A percentile compares a stretch with the other conserved stretches of the same genome.
Evolutionary conservation across 1,140 invertebrate genomes (phyloP).

Genomic region (Dreissena polymorpha): DNA sequence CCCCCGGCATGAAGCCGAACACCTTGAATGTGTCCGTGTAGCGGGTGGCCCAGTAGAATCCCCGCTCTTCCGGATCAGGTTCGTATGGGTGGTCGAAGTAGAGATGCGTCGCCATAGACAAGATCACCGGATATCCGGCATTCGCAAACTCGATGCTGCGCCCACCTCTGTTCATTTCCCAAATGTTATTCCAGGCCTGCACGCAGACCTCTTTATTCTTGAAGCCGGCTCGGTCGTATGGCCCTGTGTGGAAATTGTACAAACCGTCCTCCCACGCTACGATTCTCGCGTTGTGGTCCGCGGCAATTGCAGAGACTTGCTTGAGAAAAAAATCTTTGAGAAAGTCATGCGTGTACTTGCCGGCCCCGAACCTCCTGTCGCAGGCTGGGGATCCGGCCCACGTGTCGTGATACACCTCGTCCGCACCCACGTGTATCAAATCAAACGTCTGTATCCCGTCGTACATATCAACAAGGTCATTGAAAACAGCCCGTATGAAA

Average conservation of each 20-base stretch:
- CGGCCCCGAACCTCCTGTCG: conserved; percentile 29
- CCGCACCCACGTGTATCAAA: conserved; percentile 74
- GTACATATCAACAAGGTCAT: conserved; percentile 62
- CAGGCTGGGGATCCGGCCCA: conserved; percentile 70
- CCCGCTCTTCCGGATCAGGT: conserved; percentile 71
- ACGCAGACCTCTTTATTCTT: conserved; percentile 44
- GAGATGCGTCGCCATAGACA: conserved; percentile 70
- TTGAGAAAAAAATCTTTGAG: conserved; percentile 12
- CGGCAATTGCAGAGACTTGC: conserved; percentile 20
- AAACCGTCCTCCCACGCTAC: conserved; percentile 73
- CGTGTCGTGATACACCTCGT: conserved; percentile 71
- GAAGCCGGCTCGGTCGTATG: conserved; percentile 48
- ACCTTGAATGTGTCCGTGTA: conserved; percentile 65
- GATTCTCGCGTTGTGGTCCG: conserved; percentile 54
- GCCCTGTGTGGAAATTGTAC: conserved; percentile 30
- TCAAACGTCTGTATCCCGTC: conserved; percentile 61
- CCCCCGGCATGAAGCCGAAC: conserved; percentile 65
- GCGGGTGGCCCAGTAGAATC: conserved; percentile 70
- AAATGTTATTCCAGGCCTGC: conserved; percentile 64
- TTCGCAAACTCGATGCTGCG: conserved; percentile 62
- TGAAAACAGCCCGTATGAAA: conserved; percentile 59
- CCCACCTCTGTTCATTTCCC: conserved; percentile 57
- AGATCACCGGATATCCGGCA: conserved; percentile 63
- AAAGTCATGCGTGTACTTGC: neutral
- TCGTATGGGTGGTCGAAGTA: conserved; percentile 74